A percentile compares a stretch with the other conserved stretches of the same genome.
Evolutionary conservation across 2,797 vertebrate genomes (phyloP).

Genomic region (Cossypha caffra): DNA sequence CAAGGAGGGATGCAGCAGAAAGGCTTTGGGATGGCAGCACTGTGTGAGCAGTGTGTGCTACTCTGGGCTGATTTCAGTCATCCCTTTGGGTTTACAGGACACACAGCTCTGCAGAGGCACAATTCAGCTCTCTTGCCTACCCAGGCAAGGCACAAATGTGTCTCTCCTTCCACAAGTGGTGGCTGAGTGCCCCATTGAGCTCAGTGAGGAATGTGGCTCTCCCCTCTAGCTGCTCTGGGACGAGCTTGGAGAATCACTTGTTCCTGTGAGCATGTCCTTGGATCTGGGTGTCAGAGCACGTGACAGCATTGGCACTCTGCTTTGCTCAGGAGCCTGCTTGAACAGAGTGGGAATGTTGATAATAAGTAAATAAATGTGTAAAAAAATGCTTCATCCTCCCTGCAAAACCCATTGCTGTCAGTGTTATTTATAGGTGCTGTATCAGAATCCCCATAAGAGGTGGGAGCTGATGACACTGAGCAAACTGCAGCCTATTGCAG

Average conservation of each 20-base stretch:
- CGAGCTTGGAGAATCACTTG: neutral
- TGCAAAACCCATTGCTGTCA: neutral
- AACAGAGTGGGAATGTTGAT: neutral
- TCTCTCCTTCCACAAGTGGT: neutral
- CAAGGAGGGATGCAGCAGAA: neutral
- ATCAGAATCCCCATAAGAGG: neutral
- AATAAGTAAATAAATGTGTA: neutral
- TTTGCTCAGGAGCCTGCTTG: neutral
- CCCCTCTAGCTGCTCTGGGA: rapidly evolving
- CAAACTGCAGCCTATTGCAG: neutral
- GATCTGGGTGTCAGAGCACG: neutral
- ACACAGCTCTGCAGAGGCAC: neutral
- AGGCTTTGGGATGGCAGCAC: neutral
- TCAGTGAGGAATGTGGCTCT: neutral
- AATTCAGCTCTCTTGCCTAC: neutral
- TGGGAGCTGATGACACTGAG: neutral
- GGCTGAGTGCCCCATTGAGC: neutral
- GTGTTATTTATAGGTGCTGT: neutral
- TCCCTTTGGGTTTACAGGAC: neutral
- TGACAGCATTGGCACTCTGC: neutral
- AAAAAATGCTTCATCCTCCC: neutral
- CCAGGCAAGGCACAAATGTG: neutral
- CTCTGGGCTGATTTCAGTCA: neutral
- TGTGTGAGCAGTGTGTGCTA: rapidly evolving
- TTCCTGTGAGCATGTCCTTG: neutral